Evolutionary conservation across 2,797 vertebrate species (phyloP).

Genomic region (Tarsius wallacei): DNA sequence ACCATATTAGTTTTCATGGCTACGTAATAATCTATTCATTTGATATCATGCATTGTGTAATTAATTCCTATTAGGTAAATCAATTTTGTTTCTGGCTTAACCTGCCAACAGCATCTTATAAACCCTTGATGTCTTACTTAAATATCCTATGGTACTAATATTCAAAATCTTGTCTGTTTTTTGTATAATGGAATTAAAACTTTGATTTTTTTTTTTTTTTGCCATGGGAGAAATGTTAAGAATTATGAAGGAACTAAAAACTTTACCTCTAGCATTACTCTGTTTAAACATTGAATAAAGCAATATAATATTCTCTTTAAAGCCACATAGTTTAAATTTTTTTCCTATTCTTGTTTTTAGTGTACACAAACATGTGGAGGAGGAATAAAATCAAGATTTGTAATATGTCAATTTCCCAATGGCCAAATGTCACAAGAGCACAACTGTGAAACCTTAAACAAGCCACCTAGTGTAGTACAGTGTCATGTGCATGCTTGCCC

Average conservation of each 20-base stretch:
- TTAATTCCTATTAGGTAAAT: conserved; percentile 31
- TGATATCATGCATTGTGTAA: neutral
- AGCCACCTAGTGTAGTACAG: conserved; percentile 94
- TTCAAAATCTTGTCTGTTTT: conserved; percentile 21
- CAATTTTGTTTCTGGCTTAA: conserved; percentile 23
- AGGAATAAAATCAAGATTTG: conserved; percentile 95
- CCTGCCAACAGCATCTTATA: neutral
- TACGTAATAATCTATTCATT: neutral
- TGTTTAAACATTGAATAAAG: neutral
- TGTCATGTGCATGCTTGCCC: conserved; percentile 96
- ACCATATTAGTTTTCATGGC: neutral
- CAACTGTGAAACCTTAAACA: conserved; percentile 96
- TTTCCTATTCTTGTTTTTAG: conserved; percentile 88
- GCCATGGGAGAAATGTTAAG: neutral
- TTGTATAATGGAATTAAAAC: neutral
- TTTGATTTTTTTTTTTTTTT: neutral
- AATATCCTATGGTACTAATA: neutral
- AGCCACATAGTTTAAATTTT: neutral
- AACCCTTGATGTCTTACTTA: neutral
- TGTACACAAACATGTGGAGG: conserved; percentile 96
- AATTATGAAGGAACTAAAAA: neutral
- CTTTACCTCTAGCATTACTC: neutral
- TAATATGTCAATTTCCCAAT: conserved; percentile 95
- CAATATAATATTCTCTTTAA: conserved; percentile 20
- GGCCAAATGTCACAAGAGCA: conserved; percentile 95